phyloP scores from a whole-genome alignment of 2,888 invertebrate genomes.

The Ceramica pisi region DNA sequence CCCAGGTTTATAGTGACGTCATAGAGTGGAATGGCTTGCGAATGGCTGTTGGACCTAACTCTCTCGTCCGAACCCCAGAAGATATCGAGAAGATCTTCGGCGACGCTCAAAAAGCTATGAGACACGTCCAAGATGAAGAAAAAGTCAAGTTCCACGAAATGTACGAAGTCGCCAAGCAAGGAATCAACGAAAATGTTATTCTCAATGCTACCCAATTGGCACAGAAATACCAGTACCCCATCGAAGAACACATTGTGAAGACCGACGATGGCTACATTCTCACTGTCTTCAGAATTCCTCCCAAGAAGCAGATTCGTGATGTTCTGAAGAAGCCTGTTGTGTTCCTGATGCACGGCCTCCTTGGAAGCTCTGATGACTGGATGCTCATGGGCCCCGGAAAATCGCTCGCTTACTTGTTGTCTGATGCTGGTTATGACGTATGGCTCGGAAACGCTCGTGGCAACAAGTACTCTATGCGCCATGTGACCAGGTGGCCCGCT shows the following conservation, averaged over 20 bases:
- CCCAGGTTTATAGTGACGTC: constrained; percentile 64
- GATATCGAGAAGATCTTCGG: constrained; percentile 80
- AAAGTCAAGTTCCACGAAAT: constrained; percentile 77
- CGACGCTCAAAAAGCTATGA: constrained; percentile 80
- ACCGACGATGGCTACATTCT: constrained; percentile 87
- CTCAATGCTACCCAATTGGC: constrained; percentile 73
- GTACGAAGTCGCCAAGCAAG: constrained; percentile 67
- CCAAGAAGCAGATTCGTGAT: constrained; percentile 72
- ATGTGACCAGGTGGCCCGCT: constrained; percentile 82
- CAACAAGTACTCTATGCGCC: constrained; percentile 82
- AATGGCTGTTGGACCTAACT: constrained; percentile 71
- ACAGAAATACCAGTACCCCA: constrained; percentile 79
- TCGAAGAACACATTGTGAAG: constrained; percentile 81
- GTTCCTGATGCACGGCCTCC: constrained; percentile 92
- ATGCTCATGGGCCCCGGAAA: constrained; percentile 92
- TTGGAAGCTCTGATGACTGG: constrained; percentile 93
- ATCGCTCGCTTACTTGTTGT: constrained; percentile 82
- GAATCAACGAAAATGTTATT: constrained; percentile 75
- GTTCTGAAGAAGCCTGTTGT: constrained; percentile 82
- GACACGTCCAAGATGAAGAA: constrained; percentile 76
- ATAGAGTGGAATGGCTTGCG: constrained; percentile 72
- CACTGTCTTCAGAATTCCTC: constrained; percentile 84
- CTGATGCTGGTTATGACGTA: constrained; percentile 86
- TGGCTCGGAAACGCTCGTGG: constrained; percentile 87
- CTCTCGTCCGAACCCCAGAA: constrained; percentile 67